These are phyloP conservation scores for Chamaetylas fuelleborni DNA, from an alignment of 2,113 vertebrate species.

Conservation along the genomic window DNA sequence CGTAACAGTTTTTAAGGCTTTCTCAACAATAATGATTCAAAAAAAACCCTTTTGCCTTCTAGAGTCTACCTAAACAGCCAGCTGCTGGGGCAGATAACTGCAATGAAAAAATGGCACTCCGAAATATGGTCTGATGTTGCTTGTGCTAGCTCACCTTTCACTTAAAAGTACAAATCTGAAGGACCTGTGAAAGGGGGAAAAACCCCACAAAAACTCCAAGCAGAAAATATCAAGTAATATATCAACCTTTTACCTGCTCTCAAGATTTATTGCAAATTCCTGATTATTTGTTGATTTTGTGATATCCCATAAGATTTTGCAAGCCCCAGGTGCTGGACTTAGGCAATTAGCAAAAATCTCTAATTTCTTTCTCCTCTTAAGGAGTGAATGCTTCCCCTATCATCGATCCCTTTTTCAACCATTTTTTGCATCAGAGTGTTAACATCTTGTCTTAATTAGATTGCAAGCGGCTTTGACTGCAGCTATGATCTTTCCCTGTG, in stretches of 20 bases:
- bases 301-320: not conserved
- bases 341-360: not conserved
- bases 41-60: not conserved
- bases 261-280: not conserved
- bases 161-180: not conserved
- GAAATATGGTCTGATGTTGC: rapidly evolving
- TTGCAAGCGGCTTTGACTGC: not conserved
- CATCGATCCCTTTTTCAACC: rapidly evolving
- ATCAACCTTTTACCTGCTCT: not conserved
- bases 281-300: not conserved
- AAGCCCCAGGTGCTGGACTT: not conserved
- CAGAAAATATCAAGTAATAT: not conserved
- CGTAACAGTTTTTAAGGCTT: not conserved
- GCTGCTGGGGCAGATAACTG: not conserved
- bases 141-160: not conserved
- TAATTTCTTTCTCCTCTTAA: not conserved
- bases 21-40: not conserved
- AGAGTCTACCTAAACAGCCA: not conserved
- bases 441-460: slow-evolving; percentile 47
- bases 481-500: not conserved
- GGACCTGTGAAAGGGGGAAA: not conserved
- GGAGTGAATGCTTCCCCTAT: not conserved
- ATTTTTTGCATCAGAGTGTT: not conserved
- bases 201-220: not conserved
- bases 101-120: not conserved